A percentile compares a stretch with the other conserved stretches of the same genome.
phyloP scores from a whole-genome alignment of 64 coral and sea anemone genomes.

The Catalaphyllia jardinei region DNA sequence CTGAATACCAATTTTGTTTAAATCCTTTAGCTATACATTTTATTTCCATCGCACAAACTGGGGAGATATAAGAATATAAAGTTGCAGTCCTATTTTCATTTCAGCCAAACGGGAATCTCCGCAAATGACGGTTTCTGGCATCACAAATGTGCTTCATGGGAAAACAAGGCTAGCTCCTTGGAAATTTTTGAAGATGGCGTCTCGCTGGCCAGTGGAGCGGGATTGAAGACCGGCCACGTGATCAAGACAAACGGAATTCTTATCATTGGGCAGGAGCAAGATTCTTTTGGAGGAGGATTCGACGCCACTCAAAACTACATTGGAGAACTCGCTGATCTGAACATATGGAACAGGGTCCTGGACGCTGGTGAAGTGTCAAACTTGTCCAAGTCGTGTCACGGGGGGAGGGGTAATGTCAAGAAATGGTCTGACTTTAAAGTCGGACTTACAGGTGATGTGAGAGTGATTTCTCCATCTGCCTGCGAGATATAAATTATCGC shows the following conservation, averaged over 20 bases:
- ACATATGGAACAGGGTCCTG: conserved; percentile 38
- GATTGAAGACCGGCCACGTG: not conserved
- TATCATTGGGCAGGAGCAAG: conserved; percentile 31
- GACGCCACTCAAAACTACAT: not conserved
- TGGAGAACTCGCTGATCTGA: conserved; percentile 7
- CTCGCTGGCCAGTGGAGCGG: not conserved
- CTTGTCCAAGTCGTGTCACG: not conserved
- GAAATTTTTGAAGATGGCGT: conserved; percentile 46
- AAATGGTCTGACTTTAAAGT: conserved; percentile 5
- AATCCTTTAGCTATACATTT: too few relatives aligned
- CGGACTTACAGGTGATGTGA: not conserved
- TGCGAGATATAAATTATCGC: not conserved
- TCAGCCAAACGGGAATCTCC: not conserved
- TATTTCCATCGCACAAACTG: not conserved
- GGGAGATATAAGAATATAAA: not conserved
- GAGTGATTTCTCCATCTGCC: not conserved
- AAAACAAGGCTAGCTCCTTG: conserved; percentile 37
- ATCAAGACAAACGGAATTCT: not conserved
- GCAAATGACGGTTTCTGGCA: conserved; percentile 54
- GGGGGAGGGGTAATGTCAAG: not conserved
- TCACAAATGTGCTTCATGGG: conserved; percentile 53
- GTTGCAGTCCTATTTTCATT: not conserved
- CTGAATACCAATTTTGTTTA: too few relatives aligned
- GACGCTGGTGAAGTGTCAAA: not conserved
- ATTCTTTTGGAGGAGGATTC: not conserved